Evolutionary conservation across 2,113 vertebrate species (phyloP).

Genomic region (Apus apus): DNA sequence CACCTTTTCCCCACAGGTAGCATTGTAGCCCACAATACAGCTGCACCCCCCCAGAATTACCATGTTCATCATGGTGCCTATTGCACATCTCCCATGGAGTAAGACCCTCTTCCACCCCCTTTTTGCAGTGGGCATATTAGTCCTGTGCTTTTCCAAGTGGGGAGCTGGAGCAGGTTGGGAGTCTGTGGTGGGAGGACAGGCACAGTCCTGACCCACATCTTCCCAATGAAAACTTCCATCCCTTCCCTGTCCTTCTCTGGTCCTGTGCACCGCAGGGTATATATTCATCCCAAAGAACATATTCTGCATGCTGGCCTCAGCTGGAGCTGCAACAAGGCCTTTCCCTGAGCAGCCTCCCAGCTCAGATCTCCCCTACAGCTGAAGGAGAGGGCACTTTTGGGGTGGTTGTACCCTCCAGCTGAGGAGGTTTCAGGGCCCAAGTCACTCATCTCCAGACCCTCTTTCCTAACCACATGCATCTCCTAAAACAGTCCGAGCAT

Average conservation of each 20-base stretch:
- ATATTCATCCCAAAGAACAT: no score
- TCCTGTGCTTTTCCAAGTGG: background rate
- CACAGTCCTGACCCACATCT: background rate
- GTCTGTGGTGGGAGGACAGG: accelerated
- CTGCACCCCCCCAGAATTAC: background rate
- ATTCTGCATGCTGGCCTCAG: background rate
- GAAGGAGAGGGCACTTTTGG: background rate
- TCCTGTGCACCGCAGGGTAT: background rate
- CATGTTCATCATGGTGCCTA: accelerated
- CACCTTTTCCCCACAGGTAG: background rate
- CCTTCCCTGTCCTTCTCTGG: background rate
- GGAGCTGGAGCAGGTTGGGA: background rate
- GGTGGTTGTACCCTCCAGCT: background rate
- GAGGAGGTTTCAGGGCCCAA: background rate
- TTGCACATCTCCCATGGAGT: background rate
- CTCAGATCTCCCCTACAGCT: background rate
- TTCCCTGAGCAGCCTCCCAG: background rate
- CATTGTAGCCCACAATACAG: background rate
- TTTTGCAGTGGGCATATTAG: background rate
- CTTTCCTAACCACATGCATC: background rate
- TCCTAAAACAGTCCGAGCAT: background rate
- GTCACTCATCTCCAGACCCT: background rate
- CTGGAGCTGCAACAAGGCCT: background rate
- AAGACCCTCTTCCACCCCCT: background rate
- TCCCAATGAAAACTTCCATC: background rate